Percentiles rank a stretch among this genome's conserved stretches.
phyloP scores from a whole-genome alignment of 2,113 vertebrate species.

The Canis aureus region DNA sequence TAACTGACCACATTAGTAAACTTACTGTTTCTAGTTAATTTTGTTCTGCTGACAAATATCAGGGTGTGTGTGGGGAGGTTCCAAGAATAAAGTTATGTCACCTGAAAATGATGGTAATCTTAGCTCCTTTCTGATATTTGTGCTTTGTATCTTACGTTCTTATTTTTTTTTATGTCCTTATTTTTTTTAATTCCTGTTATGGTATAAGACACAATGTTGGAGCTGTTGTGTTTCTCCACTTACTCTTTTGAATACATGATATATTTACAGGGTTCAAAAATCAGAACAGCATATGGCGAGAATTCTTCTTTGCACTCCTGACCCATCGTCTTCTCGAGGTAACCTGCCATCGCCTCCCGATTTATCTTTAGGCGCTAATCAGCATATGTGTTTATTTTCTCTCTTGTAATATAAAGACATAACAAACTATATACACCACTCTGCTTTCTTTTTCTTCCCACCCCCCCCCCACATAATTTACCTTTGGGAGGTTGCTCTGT shows the following conservation, averaged over 20 bases:
- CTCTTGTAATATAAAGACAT: not conserved
- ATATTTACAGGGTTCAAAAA: not conserved
- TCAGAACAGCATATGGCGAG: not conserved
- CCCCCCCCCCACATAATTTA: not conserved
- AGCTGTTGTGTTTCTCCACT: not conserved
- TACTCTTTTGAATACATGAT: not conserved
- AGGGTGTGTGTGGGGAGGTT: not conserved
- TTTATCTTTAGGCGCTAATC: not conserved
- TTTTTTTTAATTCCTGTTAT: not conserved
- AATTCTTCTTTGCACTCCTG: not conserved
- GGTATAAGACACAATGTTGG: not conserved
- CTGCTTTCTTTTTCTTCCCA: not conserved
- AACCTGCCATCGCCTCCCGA: not conserved
- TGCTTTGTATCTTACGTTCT: not conserved
- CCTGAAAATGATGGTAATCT: not conserved
- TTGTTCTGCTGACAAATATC: not conserved
- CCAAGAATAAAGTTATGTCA: not conserved
- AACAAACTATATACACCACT: not conserved
- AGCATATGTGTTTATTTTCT: not conserved
- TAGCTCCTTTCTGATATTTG: not conserved
- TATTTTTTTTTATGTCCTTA: no score
- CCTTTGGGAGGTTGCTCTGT: accelerated
- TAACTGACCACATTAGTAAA: not conserved
- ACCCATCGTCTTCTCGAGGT: not conserved
- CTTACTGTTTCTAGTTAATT: not conserved